These are phyloP conservation scores for Myotis pilosus DNA, from an alignment of 2,797 vertebrate genomes.

Conservation along the genomic window DNA sequence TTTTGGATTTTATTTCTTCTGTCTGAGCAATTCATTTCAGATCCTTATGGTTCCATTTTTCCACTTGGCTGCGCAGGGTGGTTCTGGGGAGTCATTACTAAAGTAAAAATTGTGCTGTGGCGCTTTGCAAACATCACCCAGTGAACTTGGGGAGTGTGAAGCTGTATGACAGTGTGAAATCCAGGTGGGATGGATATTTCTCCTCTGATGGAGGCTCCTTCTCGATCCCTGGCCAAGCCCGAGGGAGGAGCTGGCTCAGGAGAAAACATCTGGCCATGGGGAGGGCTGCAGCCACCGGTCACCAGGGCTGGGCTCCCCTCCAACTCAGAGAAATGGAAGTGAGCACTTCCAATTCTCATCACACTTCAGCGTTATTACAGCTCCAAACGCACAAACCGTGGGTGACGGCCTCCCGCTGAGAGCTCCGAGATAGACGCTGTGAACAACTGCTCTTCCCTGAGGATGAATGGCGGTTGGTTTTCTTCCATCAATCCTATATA, in stretches of 20 bases:
- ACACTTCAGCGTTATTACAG: not conserved
- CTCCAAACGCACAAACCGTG: not conserved
- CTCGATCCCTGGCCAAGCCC: not conserved
- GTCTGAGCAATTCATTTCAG: not conserved
- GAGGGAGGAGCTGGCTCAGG: not conserved
- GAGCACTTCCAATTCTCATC: not conserved
- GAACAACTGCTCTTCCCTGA: not conserved
- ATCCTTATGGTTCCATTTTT: not conserved
- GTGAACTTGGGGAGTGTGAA: not conserved
- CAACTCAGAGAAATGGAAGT: not conserved
- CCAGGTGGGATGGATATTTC: not conserved
- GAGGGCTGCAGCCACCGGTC: not conserved
- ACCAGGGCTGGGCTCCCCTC: fast-evolving
- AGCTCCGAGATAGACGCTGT: not conserved
- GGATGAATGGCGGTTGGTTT: conserved; percentile 34
- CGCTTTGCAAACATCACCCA: not conserved
- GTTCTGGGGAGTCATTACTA: not conserved
- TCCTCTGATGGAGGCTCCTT: not conserved
- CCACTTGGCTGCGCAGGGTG: not conserved
- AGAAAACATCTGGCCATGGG: not conserved
- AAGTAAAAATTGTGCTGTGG: not conserved
- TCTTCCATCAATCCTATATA: not conserved
- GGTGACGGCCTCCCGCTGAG: not conserved
- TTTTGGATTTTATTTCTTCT: not conserved
- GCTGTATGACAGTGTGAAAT: not conserved